Evolutionary conservation across 2,888 invertebrate species (phyloP), one percentile per base, ranked within the genome.

Genomic region (Sialis lutaria): DNA sequence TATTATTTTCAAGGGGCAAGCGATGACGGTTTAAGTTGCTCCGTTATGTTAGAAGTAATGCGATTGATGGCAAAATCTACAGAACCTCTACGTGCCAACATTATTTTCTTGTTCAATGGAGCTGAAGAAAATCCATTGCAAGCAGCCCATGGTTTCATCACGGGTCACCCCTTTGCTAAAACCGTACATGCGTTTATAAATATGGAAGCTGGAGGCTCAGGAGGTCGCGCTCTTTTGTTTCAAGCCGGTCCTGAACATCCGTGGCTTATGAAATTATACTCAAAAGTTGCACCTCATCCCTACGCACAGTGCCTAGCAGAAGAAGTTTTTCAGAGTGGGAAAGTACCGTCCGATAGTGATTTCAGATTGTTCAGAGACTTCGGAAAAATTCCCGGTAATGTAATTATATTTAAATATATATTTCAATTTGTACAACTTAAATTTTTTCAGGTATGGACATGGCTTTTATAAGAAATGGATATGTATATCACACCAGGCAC

Each of bases 201-300:
- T 64, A 64, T 96, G 54, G 96, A 96, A 63, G 84, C 92, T 0
- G 88, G 86, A 44, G 96, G 96, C 1, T 83, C 84, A 58, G 95
- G 93, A 33, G 95, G 93, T 1, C 80, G 88, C 49, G 89, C 93
- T 55, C 74, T 85, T 48, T 69, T 96, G 6, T 96, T 96, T 60
- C 96, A 96, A 70, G 78, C 82, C 35, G 85, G 86, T 1, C 88
- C 88, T 6, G 67, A 72, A 46, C 77, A 79, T 58, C 74, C 80
- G 0, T 76, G 85, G 67, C 62, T 86, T 1, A 65, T 86, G 54
- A 65, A 68, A 48, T 64, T 65, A 54, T 73, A 72, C 51, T 50
- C 50, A 5, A 53, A 52, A 45, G 46, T 66, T 33, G 77, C 74
- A 1, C 74, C 74, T 1, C 70, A 77, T 62, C 80, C 81, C 1